Percentiles rank a stretch among this genome's conserved stretches.
Evolutionary conservation across 1,140 invertebrate species (phyloP).

Genomic region (Drosophila kikkawai): DNA sequence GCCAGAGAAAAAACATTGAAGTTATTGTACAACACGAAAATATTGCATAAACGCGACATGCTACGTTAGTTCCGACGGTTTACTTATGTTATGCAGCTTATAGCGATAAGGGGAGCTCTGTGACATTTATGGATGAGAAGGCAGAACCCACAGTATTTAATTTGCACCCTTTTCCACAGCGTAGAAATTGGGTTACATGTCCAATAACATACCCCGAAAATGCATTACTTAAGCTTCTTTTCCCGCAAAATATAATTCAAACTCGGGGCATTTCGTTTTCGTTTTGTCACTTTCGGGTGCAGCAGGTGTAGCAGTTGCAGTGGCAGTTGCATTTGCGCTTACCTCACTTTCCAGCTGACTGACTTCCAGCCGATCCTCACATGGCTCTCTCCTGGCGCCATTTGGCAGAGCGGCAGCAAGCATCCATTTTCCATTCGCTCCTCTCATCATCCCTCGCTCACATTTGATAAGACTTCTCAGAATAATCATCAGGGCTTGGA

Average conservation of each 20-base stretch:
- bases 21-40: slow-evolving; percentile 49
- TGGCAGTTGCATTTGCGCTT: slow-evolving; percentile 29
- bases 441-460: neutral
- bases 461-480: slow-evolving; percentile 14
- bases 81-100: slow-evolving; percentile 7
- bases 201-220: neutral
- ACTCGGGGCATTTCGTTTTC: slow-evolving; percentile 50
- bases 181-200: slow-evolving; percentile 5
- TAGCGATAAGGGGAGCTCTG: slow-evolving; percentile 30
- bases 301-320: slow-evolving; percentile 60
- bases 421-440: slow-evolving; percentile 1
- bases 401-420: slow-evolving; percentile 1
- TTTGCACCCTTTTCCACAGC: slow-evolving; percentile 1
- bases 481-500: slow-evolving; percentile 2
- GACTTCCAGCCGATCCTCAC: slow-evolving; percentile 41
- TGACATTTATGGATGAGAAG: slow-evolving; percentile 34
- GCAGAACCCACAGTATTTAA: neutral
- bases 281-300: slow-evolving; percentile 55
- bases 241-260: neutral
- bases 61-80: slow-evolving; percentile 33
- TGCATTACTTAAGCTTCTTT: slow-evolving; percentile 1
- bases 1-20: slow-evolving; percentile 21
- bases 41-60: slow-evolving; percentile 65
- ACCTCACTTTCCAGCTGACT: slow-evolving; percentile 67
- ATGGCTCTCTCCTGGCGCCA: slow-evolving; percentile 34